Percentiles rank a stretch among this genome's conserved stretches.
These are phyloP conservation scores for Dromiciops gliroides DNA, from an alignment of 2,113 vertebrate species.

Conservation along the genomic window DNA sequence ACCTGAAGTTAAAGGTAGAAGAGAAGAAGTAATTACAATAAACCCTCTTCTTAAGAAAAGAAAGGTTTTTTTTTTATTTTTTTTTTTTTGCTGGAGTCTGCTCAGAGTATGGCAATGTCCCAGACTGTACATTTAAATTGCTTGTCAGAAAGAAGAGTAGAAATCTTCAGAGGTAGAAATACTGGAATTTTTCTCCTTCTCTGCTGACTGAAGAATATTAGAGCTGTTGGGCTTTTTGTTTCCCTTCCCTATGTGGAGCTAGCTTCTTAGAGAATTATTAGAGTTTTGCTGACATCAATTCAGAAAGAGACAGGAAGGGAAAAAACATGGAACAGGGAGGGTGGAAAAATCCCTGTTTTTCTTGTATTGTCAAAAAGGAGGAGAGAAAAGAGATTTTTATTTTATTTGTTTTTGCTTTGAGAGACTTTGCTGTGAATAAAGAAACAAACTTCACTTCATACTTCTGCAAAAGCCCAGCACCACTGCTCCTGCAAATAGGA, in stretches of 20 bases:
- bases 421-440: slow-evolving; percentile 17
- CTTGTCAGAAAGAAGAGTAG: slow-evolving; percentile 39
- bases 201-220: slow-evolving; percentile 49
- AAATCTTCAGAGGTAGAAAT: slow-evolving; percentile 48
- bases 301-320: slow-evolving; percentile 49
- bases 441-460: slow-evolving; percentile 50
- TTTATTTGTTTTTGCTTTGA: slow-evolving; percentile 55
- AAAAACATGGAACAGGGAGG: slow-evolving; percentile 29
- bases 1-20: neutral
- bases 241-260: slow-evolving; percentile 27
- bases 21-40: neutral
- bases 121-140: slow-evolving; percentile 21
- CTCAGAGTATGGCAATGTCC: neutral
- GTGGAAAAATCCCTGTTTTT: slow-evolving; percentile 37
- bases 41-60: neutral
- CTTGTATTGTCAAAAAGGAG: slow-evolving; percentile 64
- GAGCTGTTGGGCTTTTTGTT: slow-evolving; percentile 37
- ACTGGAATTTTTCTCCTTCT: neutral
- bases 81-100: neutral
- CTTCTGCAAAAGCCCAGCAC: slow-evolving; percentile 47
- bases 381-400: slow-evolving; percentile 30
- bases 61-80: neutral
- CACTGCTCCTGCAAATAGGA: slow-evolving; percentile 42
- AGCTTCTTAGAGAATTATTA: slow-evolving; percentile 65
- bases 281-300: slow-evolving; percentile 49